phyloP scores from a whole-genome alignment of 2,888 invertebrate species.

The Synanthedon vespiformis region DNA sequence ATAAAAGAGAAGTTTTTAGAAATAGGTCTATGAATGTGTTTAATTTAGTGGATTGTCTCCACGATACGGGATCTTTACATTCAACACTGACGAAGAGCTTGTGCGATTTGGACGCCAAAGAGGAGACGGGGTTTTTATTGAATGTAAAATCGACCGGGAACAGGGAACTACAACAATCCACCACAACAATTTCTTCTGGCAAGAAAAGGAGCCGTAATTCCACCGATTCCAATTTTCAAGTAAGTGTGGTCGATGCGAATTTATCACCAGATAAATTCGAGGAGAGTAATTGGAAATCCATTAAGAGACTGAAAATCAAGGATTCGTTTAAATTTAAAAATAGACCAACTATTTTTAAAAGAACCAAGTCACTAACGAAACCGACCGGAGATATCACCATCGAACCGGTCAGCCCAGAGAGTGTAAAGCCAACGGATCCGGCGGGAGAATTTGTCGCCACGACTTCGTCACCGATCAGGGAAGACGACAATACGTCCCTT shows the following conservation, averaged over 20 bases:
- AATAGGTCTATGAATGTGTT: slow-evolving; percentile 64
- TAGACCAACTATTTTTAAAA: slow-evolving; percentile 60
- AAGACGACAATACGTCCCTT: slow-evolving; percentile 58
- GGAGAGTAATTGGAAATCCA: slow-evolving; percentile 64
- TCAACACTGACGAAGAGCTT: slow-evolving; percentile 60
- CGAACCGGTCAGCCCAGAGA: slow-evolving; percentile 53
- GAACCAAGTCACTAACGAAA: slow-evolving; percentile 48
- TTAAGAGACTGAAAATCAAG: slow-evolving; percentile 63
- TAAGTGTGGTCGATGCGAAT: slow-evolving; percentile 46
- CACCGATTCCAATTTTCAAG: slow-evolving; percentile 59
- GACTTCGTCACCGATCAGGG: slow-evolving; percentile 59
- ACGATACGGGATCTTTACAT: slow-evolving; percentile 53
- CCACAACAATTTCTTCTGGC: slow-evolving; percentile 58
- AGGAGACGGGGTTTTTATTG: slow-evolving; percentile 43
- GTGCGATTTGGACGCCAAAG: slow-evolving; percentile 57
- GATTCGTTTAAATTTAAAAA: slow-evolving; percentile 67
- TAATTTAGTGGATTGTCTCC: slow-evolving; percentile 57
- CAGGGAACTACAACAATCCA: slow-evolving; percentile 54
- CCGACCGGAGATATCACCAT: slow-evolving; percentile 51
- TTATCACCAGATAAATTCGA: slow-evolving; percentile 57
- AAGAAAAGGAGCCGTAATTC: slow-evolving; percentile 65
- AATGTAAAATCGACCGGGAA: slow-evolving; percentile 35
- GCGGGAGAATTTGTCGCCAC: slow-evolving; percentile 56
- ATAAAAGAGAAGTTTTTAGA: slow-evolving; percentile 61
- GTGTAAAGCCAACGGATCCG: slow-evolving; percentile 54